Percentiles rank a stretch among this genome's conserved stretches.
These are phyloP conservation scores for Oryzias celebensis DNA, from an alignment of 2,113 vertebrate genomes.

Conservation along the genomic window DNA sequence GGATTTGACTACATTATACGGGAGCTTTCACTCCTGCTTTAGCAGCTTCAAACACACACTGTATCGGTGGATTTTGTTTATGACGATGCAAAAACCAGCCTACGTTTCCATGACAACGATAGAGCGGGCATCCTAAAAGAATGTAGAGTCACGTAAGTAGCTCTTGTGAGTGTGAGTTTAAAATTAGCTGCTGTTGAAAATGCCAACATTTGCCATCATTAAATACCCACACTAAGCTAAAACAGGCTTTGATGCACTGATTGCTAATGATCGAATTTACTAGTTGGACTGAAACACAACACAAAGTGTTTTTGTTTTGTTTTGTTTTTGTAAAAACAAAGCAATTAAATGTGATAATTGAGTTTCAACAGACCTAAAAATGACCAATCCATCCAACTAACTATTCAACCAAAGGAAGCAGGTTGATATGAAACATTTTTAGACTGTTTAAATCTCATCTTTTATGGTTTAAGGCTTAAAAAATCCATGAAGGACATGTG, in stretches of 20 bases:
- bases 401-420: too few species aligned
- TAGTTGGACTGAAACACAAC: too few species aligned
- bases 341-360: too few species aligned
- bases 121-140: slow-evolving; percentile 5
- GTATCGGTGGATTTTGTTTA: slow-evolving; percentile 16
- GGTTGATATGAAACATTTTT: too few species aligned
- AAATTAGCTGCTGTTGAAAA: neutral
- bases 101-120: slow-evolving; percentile 35
- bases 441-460: neutral
- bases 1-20: slow-evolving; percentile 47
- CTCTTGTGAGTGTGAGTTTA: neutral
- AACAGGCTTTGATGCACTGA: too few species aligned
- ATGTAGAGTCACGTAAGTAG: neutral
- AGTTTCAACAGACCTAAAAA: too few species aligned
- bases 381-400: too few species aligned
- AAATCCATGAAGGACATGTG: slow-evolving; percentile 5
- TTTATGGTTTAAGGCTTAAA: neutral
- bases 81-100: slow-evolving; percentile 33
- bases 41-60: slow-evolving; percentile 37
- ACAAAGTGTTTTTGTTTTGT: too few species aligned
- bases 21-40: slow-evolving; percentile 25
- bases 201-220: neutral
- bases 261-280: too few species aligned
- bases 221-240: neutral
- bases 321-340: too few species aligned